Percentiles rank a stretch among this genome's conserved stretches.
Conservation (phyloP, 2,888 invertebrate species). For the Octodonta nipae region DNA sequence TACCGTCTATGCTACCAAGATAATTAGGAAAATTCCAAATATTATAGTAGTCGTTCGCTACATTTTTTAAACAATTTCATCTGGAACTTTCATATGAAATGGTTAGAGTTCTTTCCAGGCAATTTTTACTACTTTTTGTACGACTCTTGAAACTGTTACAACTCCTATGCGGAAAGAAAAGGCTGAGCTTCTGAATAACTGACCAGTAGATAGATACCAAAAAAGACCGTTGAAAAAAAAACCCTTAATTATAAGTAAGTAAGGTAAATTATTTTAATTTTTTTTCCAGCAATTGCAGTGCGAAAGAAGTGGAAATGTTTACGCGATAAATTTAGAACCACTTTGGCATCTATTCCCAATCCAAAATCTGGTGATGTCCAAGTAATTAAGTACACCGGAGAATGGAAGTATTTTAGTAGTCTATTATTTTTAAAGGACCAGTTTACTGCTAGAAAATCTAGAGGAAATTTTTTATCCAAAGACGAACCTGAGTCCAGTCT, state of each 20-base stretch:
- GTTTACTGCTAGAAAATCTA: conserved; percentile 10
- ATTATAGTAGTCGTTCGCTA: conserved; percentile 7
- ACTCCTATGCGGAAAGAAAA: conserved; percentile 12
- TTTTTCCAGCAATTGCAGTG: conserved; percentile 8
- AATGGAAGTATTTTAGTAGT: conserved; percentile 12
- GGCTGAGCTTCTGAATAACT: conserved; percentile 10
- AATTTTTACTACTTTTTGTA: conserved; percentile 7
- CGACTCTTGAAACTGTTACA: conserved; percentile 8
- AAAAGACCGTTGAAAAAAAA: conserved; percentile 4
- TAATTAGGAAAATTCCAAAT: conserved; percentile 7
- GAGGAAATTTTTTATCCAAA: conserved; percentile 9
- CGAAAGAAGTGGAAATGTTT: conserved; percentile 12
- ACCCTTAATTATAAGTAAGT: not conserved
- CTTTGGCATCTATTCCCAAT: conserved; percentile 7
- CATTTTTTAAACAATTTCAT: not conserved
- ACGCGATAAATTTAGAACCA: conserved; percentile 12
- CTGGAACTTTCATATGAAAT: conserved; percentile 9
- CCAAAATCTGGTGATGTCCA: conserved; percentile 11
- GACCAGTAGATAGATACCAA: conserved; percentile 12
- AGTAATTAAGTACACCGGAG: not conserved
- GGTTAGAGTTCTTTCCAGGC: conserved; percentile 8
- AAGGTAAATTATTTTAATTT: not conserved
- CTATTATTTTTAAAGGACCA: conserved; percentile 14
- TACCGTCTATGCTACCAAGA: conserved; percentile 5
- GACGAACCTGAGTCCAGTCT: no score